Evolutionary conservation across 2,888 invertebrate species (phyloP), one percentile per base, ranked within the genome.

Genomic region (Protonemura montana): DNA sequence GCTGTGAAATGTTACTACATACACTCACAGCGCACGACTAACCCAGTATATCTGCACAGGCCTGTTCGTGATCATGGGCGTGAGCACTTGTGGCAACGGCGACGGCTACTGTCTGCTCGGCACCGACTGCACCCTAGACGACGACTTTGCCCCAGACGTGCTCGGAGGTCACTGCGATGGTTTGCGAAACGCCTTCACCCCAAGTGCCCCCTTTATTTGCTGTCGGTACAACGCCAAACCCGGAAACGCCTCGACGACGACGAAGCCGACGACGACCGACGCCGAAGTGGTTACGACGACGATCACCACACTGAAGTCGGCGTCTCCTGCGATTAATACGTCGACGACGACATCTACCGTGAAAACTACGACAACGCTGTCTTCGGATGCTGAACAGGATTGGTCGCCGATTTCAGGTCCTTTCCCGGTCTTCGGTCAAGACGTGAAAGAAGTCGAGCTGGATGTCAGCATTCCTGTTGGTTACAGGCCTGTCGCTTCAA

Each of bases 11-110:
- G 3, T 35, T 35, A 10, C 10, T 35, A 10, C 10, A 35, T 35
- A 35, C 35, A 35, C n/a, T n/a, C n/a, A n/a, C n/a, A n/a, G n/a
- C n/a, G n/a, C n/a, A n/a, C 41, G 41, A 13, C 41, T 41, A 41
- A 41, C 41, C n/a, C n/a, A n/a, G n/a, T 35, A 10, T 59, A 10
- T 59, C 21, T 21, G 21, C 59, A 21, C 88, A 91, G 91, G 91
- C 3, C 89, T 92, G 83, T 91, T 91, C 88, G 91, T 91, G 86
- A 91, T 92, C 87, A 90, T 91, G 78, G 91, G 91, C 16, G 91
- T 92, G 28, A 88, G 89, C 82, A 91, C 91, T 1, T 92, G 92
- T 87, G 89, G 91, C 1, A 88, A 88, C n/a, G 90, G 91, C 0
- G 87, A 86, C 0, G 92, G 92, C 30, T 92, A 91, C 89, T 92